Percentiles rank a stretch among this genome's conserved stretches.
These are phyloP conservation scores for Trissonchulus sp. DNA, from an alignment of 2,888 invertebrate genomes.

Conservation along the genomic window DNA sequence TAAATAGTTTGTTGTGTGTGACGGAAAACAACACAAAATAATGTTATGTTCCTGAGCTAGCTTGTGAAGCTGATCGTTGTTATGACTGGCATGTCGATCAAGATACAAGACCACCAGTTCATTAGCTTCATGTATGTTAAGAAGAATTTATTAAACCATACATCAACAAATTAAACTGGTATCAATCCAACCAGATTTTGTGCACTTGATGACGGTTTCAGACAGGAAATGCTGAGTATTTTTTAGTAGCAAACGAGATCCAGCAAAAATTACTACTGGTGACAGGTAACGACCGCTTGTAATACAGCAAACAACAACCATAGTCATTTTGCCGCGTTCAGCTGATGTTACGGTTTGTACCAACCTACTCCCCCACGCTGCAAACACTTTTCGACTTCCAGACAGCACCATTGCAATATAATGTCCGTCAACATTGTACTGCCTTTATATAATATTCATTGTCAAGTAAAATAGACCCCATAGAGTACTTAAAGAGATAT, in stretches of 20 bases:
- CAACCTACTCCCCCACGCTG: background rate
- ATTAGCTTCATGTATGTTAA: background rate
- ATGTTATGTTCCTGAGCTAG: background rate
- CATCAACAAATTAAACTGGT: background rate
- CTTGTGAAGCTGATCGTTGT: background rate
- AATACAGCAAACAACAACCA: conserved; percentile 9
- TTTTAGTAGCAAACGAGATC: background rate
- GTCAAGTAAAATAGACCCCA: no score
- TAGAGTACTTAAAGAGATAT: no score
- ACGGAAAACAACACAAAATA: background rate
- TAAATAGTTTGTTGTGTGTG: conserved; percentile 20
- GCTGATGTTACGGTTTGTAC: conserved; percentile 1
- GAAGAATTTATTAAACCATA: background rate
- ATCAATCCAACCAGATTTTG: conserved; percentile 20
- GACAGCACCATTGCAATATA: background rate
- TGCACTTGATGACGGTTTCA: background rate
- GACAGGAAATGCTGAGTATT: background rate
- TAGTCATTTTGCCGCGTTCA: conserved; percentile 19
- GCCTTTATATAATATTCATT: background rate
- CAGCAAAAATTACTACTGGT: conserved; percentile 8
- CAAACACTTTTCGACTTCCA: background rate
- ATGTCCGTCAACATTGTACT: background rate
- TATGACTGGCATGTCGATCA: conserved; percentile 19
- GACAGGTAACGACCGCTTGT: background rate
- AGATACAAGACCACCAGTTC: conserved; percentile 5